Evolutionary conservation across 2,888 invertebrate genomes (phyloP).

Genomic region (Trachelus iudaicus): DNA sequence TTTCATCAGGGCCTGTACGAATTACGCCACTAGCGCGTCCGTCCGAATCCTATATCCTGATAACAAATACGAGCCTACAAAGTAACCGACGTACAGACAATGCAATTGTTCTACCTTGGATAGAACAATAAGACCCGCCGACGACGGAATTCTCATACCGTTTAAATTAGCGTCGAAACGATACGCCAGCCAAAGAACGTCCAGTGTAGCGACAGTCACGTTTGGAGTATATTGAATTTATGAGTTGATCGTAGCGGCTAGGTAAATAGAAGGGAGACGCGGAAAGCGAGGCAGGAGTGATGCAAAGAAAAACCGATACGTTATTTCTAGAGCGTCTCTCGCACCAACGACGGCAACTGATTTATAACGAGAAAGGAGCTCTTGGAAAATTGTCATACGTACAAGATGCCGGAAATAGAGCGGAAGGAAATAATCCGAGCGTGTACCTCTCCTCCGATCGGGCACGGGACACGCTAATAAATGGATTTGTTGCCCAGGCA

Average conservation of each 20-base stretch:
- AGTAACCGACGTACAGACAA: neutral
- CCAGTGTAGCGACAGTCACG: neutral
- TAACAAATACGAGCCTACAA: neutral
- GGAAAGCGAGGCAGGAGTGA: conserved; percentile 15
- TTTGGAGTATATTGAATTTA: neutral
- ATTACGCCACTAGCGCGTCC: neutral
- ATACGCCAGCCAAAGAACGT: neutral
- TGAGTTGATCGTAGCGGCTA: neutral
- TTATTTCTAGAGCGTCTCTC: conserved; percentile 45
- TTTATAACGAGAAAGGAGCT: conserved; percentile 20
- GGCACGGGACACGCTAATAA: neutral
- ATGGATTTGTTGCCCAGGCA: neutral
- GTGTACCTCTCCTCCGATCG: neutral
- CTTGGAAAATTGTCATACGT: conserved; percentile 13
- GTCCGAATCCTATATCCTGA: neutral
- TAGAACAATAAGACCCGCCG: neutral
- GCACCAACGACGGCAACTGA: conserved; percentile 32
- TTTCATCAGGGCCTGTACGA: neutral
- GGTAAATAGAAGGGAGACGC: neutral
- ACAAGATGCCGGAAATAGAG: conserved; percentile 37
- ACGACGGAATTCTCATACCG: neutral
- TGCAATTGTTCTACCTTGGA: neutral
- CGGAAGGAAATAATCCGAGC: conserved; percentile 41
- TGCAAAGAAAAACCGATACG: conserved; percentile 48
- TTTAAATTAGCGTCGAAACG: neutral